Base-by-base conservation (phyloP, 1,140 invertebrate genomes). In the Trichogramma pretiosum region DNA sequence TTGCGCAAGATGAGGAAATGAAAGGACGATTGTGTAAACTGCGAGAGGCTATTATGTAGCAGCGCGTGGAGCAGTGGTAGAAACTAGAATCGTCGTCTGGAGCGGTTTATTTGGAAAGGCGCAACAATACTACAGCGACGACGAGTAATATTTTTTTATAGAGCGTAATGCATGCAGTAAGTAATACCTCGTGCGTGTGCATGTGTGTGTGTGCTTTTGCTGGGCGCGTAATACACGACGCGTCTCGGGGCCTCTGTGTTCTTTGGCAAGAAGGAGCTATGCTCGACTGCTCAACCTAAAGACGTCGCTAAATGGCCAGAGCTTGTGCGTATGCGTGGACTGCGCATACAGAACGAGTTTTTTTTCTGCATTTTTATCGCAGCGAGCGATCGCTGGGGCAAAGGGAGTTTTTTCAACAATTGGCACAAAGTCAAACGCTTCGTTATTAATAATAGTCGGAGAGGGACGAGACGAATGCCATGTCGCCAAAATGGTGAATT, bases 391-490 rank as follows among this genome's bases (percentile, higher is more conserved):
- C 23, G 30, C 46, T 47, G 41, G 46, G 38, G 35, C 44, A 46
- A 45, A 24, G 33, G 36, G 44, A 33, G 39, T 46, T 45, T 44
- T 37, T 36, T 28, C 47, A 17, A 45, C 53, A 53, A 55, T 57
- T 63, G 62, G 62, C 62, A 39, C 46, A 22, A 37, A 33, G 49
- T 62, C 58, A 63, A 62, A 48, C 55, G 55, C 53, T n/a, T 64
- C 55, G 59, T 66, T 64, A 64, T 63, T 64, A 66, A 63, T 63
- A 63, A 52, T n/a, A n/a, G n/a, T n/a, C n/a, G n/a, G n/a, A n/a
- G n/a, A 51, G 50, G 9, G 8, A 41, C 52, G 46, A 23, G 46
- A 39, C 50, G 56, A n/a, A n/a, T n/a, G n/a, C n/a, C n/a, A n/a
- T n/a, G 46, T 53, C 54, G 58, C 60, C 59, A 66, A 65, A 65